Conservation (phyloP, 2,113 vertebrate species). For the Mohoua ochrocephala region DNA sequence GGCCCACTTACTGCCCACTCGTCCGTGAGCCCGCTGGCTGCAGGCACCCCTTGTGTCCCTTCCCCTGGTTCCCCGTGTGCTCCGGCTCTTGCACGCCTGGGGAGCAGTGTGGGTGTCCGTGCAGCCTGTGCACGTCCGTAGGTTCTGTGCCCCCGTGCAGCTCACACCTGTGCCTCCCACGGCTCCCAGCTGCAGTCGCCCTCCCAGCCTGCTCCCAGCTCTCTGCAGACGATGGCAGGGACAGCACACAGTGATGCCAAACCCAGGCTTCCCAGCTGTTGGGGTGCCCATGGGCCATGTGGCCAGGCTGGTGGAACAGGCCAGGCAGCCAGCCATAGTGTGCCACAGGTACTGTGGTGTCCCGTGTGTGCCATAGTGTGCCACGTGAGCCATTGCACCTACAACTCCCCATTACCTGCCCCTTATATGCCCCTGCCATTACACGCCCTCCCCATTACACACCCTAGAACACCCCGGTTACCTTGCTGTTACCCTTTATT, state of each 20-base stretch:
- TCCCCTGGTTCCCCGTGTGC: background rate
- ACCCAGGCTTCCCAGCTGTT: background rate
- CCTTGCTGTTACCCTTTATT: background rate
- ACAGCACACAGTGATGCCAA: background rate
- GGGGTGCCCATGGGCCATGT: background rate
- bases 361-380: background rate
- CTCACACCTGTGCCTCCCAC: background rate
- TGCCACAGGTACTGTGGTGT: background rate
- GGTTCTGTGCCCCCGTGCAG: background rate
- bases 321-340: background rate
- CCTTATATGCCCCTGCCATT: background rate
- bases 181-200: background rate
- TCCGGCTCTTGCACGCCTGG: fast-evolving
- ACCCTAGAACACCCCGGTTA: background rate
- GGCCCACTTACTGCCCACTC: background rate
- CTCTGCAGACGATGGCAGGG: background rate
- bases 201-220: background rate
- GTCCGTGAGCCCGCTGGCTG: fast-evolving
- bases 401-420: background rate
- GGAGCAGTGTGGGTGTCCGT: fast-evolving
- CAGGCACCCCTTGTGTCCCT: background rate
- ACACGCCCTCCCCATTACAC: background rate
- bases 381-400: background rate
- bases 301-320: background rate
- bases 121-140: background rate